Evolutionary conservation across 2,888 invertebrate species (phyloP), one percentile per base, ranked within the genome.

Genomic region (Morpho helenor): DNA sequence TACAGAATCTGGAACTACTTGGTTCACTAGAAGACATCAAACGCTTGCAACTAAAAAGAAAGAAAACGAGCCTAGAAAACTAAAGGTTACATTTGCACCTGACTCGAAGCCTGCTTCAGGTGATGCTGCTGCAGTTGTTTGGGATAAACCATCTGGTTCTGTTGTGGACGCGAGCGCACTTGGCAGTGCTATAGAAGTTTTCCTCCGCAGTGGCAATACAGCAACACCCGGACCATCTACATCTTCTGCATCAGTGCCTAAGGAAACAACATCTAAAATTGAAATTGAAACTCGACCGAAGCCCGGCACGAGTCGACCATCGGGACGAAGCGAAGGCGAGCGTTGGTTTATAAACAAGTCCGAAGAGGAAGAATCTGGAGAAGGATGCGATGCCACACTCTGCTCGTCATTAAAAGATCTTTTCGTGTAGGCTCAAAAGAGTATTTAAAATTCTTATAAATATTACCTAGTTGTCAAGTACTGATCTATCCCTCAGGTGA

Each of bases 341-440:
- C 91, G 87, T 68, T 94, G 94, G 94, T 94, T 93, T 69, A 80
- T 90, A 8, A 87, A 86, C 67, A 93, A 94, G 76, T 91, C 91
- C 46, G 95, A 94, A 59, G 95, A 95, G 61, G 95, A 95, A 44
- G 94, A 94, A 57, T 92, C 94, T 41, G 82, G 92, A 59, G 95
- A 95, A 69, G 92, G 94, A 39, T 96, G 96, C 84, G 96, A 96
- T 72, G 94, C 95, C 47, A 95, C 95, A 41, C 92, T 96, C 68
- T 96, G 96, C 87, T 94, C 96, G 65, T 95, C 96, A 49, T 87
- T 96, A 55, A 96, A 96, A 84, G 96, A 96, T 84, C 93, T 96
- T 54, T 96, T 96, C 80, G 96, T 96, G 77, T 96, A 96, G 93
- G 69, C 74, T 62, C 61, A 54, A 57, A 16, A 66, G 72, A 76